Evolutionary conservation across 1,140 invertebrate genomes (phyloP), one percentile per base, ranked within the genome.

Genomic region (Pseudomyrmex concolor): DNA sequence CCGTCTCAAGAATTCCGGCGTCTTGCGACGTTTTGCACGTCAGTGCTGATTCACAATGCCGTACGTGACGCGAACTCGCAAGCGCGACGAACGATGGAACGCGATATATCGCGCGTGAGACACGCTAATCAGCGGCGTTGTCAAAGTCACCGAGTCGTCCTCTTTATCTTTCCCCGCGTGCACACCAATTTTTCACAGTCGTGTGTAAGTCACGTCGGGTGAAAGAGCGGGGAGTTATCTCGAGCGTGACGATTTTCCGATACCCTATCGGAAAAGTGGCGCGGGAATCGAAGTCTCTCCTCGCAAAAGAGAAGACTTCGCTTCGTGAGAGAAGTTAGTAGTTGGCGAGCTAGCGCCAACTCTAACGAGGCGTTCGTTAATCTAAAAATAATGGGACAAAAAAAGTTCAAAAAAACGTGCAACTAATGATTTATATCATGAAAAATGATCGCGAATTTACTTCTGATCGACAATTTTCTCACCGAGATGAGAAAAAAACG

Each of bases 21-120:
- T 9, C 71, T 62, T 57, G 85, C 50, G 71, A 68, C 62, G 62
- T 71, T 71, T 80, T 8, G 66, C 51, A 72, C 34, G 67, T 54
- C 54, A 43, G 22, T 45, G 55, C 19, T 82, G 78, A 82, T 63
- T 82, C 70, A 63, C 59, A 48, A 63, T 45, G 57, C 25, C 25
- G 57, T 82, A 74, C 57, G 70, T 74, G 78, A 62, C 70, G 57
- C 68, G 71, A 45, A 83, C 50, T 50, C 34, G 73, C 50, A 68
- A 77, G 78, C 10, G 3, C 50, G 43, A 45, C 10, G 17, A 66
- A n/a, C 72, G 73, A 76, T 48, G 63, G 71, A 78, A 84, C 71
- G 63, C 67, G 71, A 64, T 77, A 74, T 82, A 82, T 82, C 78
- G 78, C 70, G 78, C 70, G 70, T 74, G 62, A 34, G 34, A 74